Percentiles rank a stretch among this genome's conserved stretches.
Conservation (phyloP, 2,888 invertebrate genomes). For the Neria commutata region DNA sequence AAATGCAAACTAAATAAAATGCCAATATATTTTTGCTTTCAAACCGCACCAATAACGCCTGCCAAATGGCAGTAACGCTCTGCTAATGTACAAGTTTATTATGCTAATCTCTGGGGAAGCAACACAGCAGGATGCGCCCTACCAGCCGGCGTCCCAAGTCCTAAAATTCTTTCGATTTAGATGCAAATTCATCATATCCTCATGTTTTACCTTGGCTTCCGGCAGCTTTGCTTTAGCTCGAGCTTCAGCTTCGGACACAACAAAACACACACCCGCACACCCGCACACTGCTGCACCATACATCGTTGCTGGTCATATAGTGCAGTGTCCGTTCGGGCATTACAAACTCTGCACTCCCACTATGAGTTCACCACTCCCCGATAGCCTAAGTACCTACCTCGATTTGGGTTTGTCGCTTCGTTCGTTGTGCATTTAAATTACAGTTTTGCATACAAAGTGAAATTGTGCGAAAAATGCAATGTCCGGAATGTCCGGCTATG, state of each 20-base stretch:
- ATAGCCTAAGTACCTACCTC: constrained; percentile 18
- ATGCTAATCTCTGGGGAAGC: constrained; percentile 43
- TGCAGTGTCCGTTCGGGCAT: constrained; percentile 3
- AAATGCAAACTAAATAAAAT: constrained; percentile 10
- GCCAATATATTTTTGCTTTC: not conserved
- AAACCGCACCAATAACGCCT: not conserved
- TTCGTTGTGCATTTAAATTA: constrained; percentile 29
- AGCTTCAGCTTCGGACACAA: too few relatives aligned
- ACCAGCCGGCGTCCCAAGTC: constrained; percentile 27
- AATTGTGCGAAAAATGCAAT: constrained; percentile 32
- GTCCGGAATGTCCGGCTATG: too few relatives aligned
- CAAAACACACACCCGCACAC: not conserved
- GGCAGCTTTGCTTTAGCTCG: not conserved
- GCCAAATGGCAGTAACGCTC: constrained; percentile 39
- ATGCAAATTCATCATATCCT: constrained; percentile 60
- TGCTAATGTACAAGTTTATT: constrained; percentile 44
- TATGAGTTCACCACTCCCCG: not conserved
- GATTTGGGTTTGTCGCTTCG: constrained; percentile 6
- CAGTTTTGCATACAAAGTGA: constrained; percentile 37
- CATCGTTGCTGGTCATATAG: constrained; percentile 2
- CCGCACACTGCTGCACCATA: not conserved
- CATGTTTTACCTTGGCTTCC: constrained; percentile 10
- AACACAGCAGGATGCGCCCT: constrained; percentile 3
- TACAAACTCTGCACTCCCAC: constrained; percentile 7
- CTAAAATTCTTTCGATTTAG: constrained; percentile 60